Conservation (phyloP, 2,888 invertebrate genomes). For the Brenthis hecate region DNA sequence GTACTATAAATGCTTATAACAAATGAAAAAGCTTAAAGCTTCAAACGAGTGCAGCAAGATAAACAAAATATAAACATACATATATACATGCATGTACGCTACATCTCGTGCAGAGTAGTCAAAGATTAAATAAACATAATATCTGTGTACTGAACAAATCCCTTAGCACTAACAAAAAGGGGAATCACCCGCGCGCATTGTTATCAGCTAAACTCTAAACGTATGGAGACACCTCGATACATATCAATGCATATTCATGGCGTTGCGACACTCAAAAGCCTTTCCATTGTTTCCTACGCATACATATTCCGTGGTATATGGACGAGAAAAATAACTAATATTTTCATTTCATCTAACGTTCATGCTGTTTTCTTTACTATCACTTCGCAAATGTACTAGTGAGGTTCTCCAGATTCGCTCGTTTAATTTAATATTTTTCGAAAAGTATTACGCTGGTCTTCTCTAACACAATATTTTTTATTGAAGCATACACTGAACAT, state of each 20-base stretch:
- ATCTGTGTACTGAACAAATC: conserved; percentile 18
- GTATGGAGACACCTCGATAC: conserved; percentile 39
- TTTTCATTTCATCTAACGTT: background rate
- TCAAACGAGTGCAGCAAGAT: too few relatives aligned
- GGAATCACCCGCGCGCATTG: conserved; percentile 30
- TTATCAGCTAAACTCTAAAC: conserved; percentile 36
- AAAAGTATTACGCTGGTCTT: too few relatives aligned
- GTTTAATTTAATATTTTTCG: too few relatives aligned
- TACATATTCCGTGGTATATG: conserved; percentile 31
- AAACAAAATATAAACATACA: too few relatives aligned
- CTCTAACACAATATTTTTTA: too few relatives aligned
- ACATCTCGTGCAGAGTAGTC: background rate
- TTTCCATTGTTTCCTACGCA: conserved; percentile 41
- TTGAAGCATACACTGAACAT: too few relatives aligned
- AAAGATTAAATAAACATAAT: background rate
- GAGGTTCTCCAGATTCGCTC: too few relatives aligned
- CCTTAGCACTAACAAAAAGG: conserved; percentile 31
- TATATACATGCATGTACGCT: too few relatives aligned
- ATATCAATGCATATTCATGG: conserved; percentile 46
- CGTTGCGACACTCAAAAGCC: conserved; percentile 43
- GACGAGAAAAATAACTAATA: conserved; percentile 10
- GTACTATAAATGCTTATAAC: too few relatives aligned
- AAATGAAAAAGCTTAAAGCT: too few relatives aligned
- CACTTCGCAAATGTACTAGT: background rate
- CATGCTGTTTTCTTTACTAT: background rate